These are phyloP conservation scores for Probosciger aterrimus DNA, from an alignment of 2,113 vertebrate species.

Conservation along the genomic window DNA sequence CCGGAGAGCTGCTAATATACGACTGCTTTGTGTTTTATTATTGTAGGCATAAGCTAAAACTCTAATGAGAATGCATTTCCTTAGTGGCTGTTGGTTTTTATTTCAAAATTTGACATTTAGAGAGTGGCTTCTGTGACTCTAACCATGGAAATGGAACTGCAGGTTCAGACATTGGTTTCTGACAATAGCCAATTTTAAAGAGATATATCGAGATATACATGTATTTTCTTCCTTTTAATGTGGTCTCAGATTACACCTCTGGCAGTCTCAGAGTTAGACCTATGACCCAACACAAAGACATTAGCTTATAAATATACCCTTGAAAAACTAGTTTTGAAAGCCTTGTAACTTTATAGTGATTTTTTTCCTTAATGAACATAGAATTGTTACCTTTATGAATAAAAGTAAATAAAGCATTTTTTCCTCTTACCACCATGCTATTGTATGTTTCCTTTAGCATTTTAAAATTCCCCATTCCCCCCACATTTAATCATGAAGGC, in stretches of 20 bases:
- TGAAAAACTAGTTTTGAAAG: neutral
- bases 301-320: neutral
- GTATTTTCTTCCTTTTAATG: neutral
- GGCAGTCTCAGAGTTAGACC: neutral
- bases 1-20: neutral
- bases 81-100: neutral
- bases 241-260: neutral
- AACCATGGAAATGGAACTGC: neutral
- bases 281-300: neutral
- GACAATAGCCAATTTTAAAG: neutral
- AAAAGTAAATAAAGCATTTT: neutral
- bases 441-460: neutral
- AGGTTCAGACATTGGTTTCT: neutral
- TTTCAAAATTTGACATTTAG: neutral
- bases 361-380: neutral
- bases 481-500: neutral
- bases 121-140: neutral
- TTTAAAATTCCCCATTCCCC: neutral
- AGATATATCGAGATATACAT: accelerated
- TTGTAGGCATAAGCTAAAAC: neutral
- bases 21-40: neutral
- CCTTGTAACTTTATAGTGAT: neutral
- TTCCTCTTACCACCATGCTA: neutral
- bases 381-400: neutral
- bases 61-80: neutral